Conservation (phyloP, 2,888 invertebrate genomes). For the Ceratothoa steindachneri region DNA sequence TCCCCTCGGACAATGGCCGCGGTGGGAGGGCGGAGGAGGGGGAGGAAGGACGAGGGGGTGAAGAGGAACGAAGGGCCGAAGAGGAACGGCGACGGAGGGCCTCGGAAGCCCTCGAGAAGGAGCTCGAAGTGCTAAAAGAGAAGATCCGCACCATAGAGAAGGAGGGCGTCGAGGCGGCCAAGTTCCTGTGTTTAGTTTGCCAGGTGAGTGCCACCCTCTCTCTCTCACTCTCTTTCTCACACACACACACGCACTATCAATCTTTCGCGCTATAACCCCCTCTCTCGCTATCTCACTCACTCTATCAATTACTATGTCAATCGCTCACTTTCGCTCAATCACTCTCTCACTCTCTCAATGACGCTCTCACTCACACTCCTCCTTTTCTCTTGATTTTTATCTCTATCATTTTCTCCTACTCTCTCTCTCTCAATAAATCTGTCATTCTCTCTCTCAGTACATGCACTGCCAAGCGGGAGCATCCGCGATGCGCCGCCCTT, state of each 20-base stretch:
- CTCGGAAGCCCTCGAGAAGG: conserved; percentile 31
- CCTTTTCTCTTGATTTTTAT: no score
- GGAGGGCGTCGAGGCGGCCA: conserved; percentile 54
- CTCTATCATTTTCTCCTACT: no score
- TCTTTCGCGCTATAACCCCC: background rate
- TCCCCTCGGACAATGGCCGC: background rate
- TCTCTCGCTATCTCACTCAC: background rate
- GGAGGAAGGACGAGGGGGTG: conserved; percentile 9
- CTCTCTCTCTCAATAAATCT: no score
- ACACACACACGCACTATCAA: no score
- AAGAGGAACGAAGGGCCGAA: conserved; percentile 16
- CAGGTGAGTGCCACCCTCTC: conserved; percentile 60
- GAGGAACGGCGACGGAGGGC: conserved; percentile 7
- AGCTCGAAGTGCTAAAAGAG: conserved; percentile 40
- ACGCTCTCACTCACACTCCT: no score
- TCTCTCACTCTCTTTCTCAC: no score
- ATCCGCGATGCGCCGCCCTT: no score
- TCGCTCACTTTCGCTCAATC: no score
- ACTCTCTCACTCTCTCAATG: no score
- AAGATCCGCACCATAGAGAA: conserved; percentile 36
- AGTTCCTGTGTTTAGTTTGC: conserved; percentile 81
- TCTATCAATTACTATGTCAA: background rate
- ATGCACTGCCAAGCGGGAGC: no score
- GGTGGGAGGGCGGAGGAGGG: background rate
- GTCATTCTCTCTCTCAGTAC: no score